Evolutionary conservation across 1,140 invertebrate species (phyloP), one percentile per base, ranked within the genome.

Genomic region (Ceratina calcarata): DNA sequence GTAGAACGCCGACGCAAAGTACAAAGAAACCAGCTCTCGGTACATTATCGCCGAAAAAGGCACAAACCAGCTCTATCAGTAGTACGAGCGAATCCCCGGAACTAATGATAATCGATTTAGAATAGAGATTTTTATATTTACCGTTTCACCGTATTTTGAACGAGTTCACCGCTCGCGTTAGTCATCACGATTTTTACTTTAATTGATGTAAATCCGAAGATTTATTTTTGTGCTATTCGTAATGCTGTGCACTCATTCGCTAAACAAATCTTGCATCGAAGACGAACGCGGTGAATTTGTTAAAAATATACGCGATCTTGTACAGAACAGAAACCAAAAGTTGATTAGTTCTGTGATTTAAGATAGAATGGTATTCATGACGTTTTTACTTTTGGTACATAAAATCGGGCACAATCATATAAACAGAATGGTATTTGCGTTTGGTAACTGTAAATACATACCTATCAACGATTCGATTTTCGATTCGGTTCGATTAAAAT

Each of bases 51-150:
- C 86, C 90, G 72, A 90, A 91, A 82, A 93, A 93, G 72, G 66
- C 81, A 0, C 91, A 91, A 86, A 64, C 91, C 13, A 92, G 86
- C 70, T 90, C 89, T 55, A 92, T 93, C 67, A 93, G 91, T 68
- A 92, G 91, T 86, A 92, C 91, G 32, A 93, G 92, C 27, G 91
- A 92, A 84, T 93, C 91, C n/a, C 91, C 91, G 16, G 92, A 93
- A 70, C 86, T 92, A 15, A 92, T 93, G 91, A 92, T 93, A 78
- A 93, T 93, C 58, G 92, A 93, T 86, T 84, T 93, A 86, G 92
- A 93, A 80, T 93, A 90, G 91, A 62, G 20, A 1, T 66, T 64
- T 74, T 79, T 32, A 69, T 71, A 75, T 73, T 60, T 57, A 60
- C 49, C 3, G 20, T 0, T 18, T 57, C 80, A 62, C 2, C 12